Conservation (phyloP, 2,888 invertebrate species). For the Nineta flava region DNA sequence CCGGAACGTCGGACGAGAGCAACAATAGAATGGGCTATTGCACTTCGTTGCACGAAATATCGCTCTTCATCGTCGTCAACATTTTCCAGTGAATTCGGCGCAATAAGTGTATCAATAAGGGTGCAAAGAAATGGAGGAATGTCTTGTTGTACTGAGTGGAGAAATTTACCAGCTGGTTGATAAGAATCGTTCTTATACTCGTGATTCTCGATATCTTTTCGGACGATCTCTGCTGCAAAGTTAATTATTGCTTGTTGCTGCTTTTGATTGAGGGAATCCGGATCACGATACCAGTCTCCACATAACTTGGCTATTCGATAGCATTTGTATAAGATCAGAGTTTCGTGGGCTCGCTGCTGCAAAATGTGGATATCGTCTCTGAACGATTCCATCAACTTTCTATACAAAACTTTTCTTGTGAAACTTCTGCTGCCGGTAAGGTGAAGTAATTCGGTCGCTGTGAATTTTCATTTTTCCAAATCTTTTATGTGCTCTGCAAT, state of each 20-base stretch:
- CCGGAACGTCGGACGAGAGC: neutral
- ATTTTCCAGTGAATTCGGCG: neutral
- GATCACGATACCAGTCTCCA: neutral
- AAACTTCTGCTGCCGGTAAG: no score
- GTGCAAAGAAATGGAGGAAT: neutral
- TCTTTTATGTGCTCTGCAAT: no score
- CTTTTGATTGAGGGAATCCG: neutral
- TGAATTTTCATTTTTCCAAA: no score
- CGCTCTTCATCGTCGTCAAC: neutral
- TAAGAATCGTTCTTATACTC: neutral
- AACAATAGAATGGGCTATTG: neutral
- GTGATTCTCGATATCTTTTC: neutral
- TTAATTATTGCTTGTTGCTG: neutral
- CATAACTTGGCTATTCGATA: neutral
- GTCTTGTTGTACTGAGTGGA: neutral
- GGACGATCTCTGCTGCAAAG: no score
- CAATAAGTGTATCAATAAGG: neutral
- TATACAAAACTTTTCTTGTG: no score
- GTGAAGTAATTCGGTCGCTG: no score
- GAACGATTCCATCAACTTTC: no score
- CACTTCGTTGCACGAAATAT: neutral
- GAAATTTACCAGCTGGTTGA: neutral
- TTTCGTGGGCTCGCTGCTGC: neutral
- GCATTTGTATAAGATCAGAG: neutral
- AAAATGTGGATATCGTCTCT: neutral